Base-by-base conservation (phyloP, 2,797 vertebrate species). In the Podargus strigoides region DNA sequence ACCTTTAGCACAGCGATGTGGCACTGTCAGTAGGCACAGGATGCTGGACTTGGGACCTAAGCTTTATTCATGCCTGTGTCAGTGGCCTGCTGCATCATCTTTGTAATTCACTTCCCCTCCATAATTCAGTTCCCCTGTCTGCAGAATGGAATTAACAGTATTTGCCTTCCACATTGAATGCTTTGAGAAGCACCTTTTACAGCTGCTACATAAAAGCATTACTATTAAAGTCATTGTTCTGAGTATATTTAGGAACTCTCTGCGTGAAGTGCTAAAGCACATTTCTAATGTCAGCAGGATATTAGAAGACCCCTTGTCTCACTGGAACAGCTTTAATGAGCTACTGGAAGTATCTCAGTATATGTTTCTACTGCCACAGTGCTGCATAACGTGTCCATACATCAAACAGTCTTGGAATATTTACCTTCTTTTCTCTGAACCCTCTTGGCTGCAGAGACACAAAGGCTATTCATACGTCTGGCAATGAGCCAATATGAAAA, bases 301-400 rank as follows among this genome's bases (percentile, higher is more conserved):
- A 92, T 81, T 44, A 92, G 89, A 92, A 90, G 91, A 85, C 44
- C 67, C 66, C 66, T 92, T 94, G 89, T 91, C 92, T 88, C 93
- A 94, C 52, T 88, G 76, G 79, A 93, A 81, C 85, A 88, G 85
- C 52, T 91, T 90, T 94, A 95, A 95, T 74, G 91, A 96, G 80
- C 55, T 89, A 42, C 46, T 95, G 67, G 59, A 95, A 90, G 80
- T 69, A 91, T 74, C 72, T 96, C 74, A 59, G 50, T 60, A 76
- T 15, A 52, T 50, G 55, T 76, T 94, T 84, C 91, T 79, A 47
- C 79, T 85, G 72, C 81, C 72, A 92, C 44, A 19, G 78, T 39
- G 46, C 75, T 94, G 75, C 77, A 76, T 55, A 94, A 76, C 63
- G 87, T 95, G 72, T 52, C 86, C 77, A 74, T 68, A 87, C 60